phyloP scores from a whole-genome alignment of 2,888 invertebrate species.

The Pachliopta kotzebuea region DNA sequence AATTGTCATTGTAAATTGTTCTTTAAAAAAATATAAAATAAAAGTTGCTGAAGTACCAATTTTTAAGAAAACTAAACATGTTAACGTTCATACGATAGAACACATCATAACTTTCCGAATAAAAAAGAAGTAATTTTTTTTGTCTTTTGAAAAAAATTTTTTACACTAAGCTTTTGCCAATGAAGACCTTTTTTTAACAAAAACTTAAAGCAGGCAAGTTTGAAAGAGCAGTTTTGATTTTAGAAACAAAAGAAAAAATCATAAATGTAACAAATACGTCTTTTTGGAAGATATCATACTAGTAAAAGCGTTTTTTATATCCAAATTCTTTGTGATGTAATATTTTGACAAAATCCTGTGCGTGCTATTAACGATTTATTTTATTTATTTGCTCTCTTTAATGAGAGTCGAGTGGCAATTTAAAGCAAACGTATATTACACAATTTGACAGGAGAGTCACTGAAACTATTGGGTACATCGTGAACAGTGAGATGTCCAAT shows the following conservation, averaged over 20 bases:
- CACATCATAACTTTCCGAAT: too few species aligned
- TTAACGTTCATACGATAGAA: too few species aligned
- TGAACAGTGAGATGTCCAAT: conserved; percentile 77
- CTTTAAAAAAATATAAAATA: too few species aligned
- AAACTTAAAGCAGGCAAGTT: conserved; percentile 43
- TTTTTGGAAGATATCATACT: conserved; percentile 73
- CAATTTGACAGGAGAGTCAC: conserved; percentile 66
- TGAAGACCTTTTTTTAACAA: conserved; percentile 23
- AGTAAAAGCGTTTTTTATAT: conserved; percentile 77
- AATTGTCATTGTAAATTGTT: too few species aligned
- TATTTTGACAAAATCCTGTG: conserved; percentile 75
- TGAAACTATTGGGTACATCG: conserved; percentile 66
- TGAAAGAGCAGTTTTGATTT: conserved; percentile 63
- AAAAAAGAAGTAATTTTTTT: too few species aligned
- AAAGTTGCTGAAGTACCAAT: too few species aligned
- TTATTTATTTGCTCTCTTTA: conserved; percentile 61
- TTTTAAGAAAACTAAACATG: too few species aligned
- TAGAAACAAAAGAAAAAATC: conserved; percentile 75
- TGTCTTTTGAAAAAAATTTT: not conserved
- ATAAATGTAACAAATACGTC: conserved; percentile 74
- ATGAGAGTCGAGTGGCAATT: conserved; percentile 69
- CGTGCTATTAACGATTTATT: conserved; percentile 61
- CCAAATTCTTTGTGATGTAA: conserved; percentile 81
- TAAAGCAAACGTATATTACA: conserved; percentile 53
- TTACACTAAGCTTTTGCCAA: not conserved